phyloP scores from a whole-genome alignment of 92 coral and sea anemone genomes.

The Palythoa caribaeorum region DNA sequence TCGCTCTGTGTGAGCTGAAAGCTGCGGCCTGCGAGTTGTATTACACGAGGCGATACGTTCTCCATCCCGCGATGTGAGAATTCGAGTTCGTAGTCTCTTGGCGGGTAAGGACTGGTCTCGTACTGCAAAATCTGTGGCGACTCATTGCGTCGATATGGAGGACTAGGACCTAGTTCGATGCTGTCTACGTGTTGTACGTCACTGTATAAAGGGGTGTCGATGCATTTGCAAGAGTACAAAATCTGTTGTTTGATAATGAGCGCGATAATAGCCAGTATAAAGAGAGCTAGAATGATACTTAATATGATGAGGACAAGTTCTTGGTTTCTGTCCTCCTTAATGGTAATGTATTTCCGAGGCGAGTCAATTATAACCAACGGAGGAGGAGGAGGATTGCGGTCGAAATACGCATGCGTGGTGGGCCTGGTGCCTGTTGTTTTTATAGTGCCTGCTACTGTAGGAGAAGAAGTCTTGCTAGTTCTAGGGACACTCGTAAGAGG shows the following conservation, averaged over 20 bases:
- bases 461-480: background rate
- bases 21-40: slow-evolving; percentile 32
- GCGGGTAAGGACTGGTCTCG: slow-evolving; percentile 80
- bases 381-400: slow-evolving; percentile 68
- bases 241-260: slow-evolving; percentile 77
- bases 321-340: slow-evolving; percentile 80
- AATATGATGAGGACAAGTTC: slow-evolving; percentile 87
- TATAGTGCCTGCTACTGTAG: slow-evolving; percentile 4
- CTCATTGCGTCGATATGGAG: slow-evolving; percentile 70
- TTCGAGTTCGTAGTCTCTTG: slow-evolving; percentile 66
- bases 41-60: slow-evolving; percentile 32
- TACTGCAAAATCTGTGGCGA: slow-evolving; percentile 72
- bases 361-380: slow-evolving; percentile 78
- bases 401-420: slow-evolving; percentile 49
- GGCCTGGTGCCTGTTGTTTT: background rate
- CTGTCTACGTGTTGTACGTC: slow-evolving; percentile 76
- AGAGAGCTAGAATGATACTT: slow-evolving; percentile 79
- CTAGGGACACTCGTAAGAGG: background rate
- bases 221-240: slow-evolving; percentile 80
- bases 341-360: slow-evolving; percentile 80
- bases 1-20: slow-evolving; percentile 49
- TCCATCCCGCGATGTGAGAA: slow-evolving; percentile 37
- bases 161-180: slow-evolving; percentile 80
- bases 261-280: slow-evolving; percentile 74
- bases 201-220: slow-evolving; percentile 66